Evolutionary conservation across 2,888 invertebrate genomes (phyloP).

Genomic region (Synanthedon myopaeformis): DNA sequence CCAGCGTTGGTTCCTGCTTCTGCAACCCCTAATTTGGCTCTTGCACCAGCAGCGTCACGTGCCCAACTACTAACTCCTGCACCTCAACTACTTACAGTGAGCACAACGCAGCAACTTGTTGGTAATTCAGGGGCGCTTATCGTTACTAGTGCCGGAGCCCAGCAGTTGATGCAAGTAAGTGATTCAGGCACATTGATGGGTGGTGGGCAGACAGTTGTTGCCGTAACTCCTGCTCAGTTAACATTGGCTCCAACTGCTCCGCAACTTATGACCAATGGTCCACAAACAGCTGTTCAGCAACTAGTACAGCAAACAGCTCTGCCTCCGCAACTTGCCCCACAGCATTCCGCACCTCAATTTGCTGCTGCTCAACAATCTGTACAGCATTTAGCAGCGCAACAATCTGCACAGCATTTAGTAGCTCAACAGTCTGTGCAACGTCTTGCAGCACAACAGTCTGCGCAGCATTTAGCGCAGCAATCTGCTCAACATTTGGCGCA

Average conservation of each 20-base stretch:
- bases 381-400: slow-evolving; percentile 44
- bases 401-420: slow-evolving; percentile 32
- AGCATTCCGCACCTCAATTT: slow-evolving; percentile 52
- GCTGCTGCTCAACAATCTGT: slow-evolving; percentile 47
- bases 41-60: slow-evolving; percentile 56
- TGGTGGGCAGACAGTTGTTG: slow-evolving; percentile 60
- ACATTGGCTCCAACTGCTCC: slow-evolving; percentile 51
- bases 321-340: slow-evolving; percentile 45
- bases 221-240: slow-evolving; percentile 57
- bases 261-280: slow-evolving; percentile 50
- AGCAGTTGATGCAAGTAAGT: slow-evolving; percentile 65
- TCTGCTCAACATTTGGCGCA: slow-evolving; percentile 32
- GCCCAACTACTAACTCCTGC: slow-evolving; percentile 60
- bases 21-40: slow-evolving; percentile 45
- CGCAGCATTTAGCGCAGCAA: slow-evolving; percentile 34
- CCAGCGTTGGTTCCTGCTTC: slow-evolving; percentile 54
- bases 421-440: slow-evolving; percentile 43
- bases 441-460: slow-evolving; percentile 37
- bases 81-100: slow-evolving; percentile 58
- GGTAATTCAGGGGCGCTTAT: slow-evolving; percentile 61
- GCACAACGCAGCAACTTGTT: slow-evolving; percentile 59
- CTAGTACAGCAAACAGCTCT: slow-evolving; percentile 53
- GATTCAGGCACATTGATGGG: slow-evolving; percentile 63
- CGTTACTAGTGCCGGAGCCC: slow-evolving; percentile 63
- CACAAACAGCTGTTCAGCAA: slow-evolving; percentile 56